Conservation (phyloP, 2,797 vertebrate species). For the Phoxinus dragarum region DNA sequence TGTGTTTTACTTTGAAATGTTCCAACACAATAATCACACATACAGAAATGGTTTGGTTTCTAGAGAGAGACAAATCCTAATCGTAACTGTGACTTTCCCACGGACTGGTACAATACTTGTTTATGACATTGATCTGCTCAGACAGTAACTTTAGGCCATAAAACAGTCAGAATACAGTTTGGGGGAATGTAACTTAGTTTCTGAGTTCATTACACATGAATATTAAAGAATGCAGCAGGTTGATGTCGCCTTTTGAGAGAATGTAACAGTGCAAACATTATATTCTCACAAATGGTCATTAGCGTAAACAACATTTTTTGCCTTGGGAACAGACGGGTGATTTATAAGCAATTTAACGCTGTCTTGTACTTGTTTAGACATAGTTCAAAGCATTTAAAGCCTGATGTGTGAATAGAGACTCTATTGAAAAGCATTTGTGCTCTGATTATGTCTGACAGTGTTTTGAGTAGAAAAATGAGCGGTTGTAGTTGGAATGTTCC, state of each 20-base stretch:
- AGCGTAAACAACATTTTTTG: background rate
- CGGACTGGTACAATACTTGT: background rate
- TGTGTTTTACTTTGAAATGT: conserved; percentile 13
- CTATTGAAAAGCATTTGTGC: conserved; percentile 20
- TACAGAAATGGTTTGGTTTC: conserved; percentile 11
- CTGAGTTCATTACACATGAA: conserved; percentile 4
- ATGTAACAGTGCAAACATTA: conserved; percentile 46
- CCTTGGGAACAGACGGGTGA: conserved; percentile 14
- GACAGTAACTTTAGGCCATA: background rate
- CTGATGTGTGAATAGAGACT: conserved; percentile 16
- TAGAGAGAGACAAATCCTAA: background rate
- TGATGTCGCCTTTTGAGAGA: conserved; percentile 10
- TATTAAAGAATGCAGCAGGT: conserved; percentile 13
- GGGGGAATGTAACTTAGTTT: background rate
- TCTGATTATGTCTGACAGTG: conserved; percentile 44
- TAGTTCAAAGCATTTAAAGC: conserved; percentile 30
- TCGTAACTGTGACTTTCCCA: conserved; percentile 14
- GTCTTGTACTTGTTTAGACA: conserved; percentile 37
- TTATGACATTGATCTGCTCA: background rate
- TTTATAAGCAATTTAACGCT: conserved; percentile 12
- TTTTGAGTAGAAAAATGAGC: conserved; percentile 21
- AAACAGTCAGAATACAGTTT: background rate
- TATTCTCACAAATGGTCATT: conserved; percentile 3
- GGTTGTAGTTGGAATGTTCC: conserved; percentile 28
- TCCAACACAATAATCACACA: background rate